Evolutionary conservation across 2,113 vertebrate species (phyloP), one percentile per base, ranked within the genome.

Genomic region (Tachysurus vachellii): DNA sequence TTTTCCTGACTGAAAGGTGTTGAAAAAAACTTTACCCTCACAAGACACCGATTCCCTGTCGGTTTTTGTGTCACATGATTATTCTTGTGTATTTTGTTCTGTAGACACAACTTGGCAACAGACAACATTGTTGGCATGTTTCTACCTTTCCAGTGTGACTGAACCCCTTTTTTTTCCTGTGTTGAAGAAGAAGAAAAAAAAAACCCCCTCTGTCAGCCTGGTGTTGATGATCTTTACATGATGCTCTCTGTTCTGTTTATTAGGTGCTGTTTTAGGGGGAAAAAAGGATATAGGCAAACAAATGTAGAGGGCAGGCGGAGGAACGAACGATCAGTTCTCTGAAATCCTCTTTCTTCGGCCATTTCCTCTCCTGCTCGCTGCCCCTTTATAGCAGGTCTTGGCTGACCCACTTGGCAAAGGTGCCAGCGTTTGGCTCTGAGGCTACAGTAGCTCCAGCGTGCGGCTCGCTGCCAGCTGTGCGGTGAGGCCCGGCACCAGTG

Each of bases 321-420:
- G 28, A 77, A 85, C 36, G 26, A 54, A 53, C 21, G 70, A 62
- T 82, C 66, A 62, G 53, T 36, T 26, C 68, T 73, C 62, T 85
- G 36, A 59, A 84, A 87, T 68, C 62, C 73, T 83, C 36, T 54
- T 62, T 85, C 73, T 82, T 59, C 7, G n/a, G n/a, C 79, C 21
- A 17, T 53, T 44, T 85, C 42, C 68, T 77, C 53, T 31, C 5
- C 47, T 77, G 64, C 68, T 86, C 70, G 10, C 77, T 86, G 68
- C n/a, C 71, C 75, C 50, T 87, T 80, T 85, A 70, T 85, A 87
- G 80, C 64, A 36, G 44, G 71, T 81, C 86, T 86, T 91, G 90
- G 83, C 21, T 94, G 93, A 92, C 93, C 93, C 92, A 93, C 89
- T 95, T 95, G 92, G 93, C 92, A 88, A 56, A 66, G 4, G 71